Evolutionary conservation across 2,797 vertebrate genomes (phyloP).

Genomic region (Phrynocephalus forsythii): DNA sequence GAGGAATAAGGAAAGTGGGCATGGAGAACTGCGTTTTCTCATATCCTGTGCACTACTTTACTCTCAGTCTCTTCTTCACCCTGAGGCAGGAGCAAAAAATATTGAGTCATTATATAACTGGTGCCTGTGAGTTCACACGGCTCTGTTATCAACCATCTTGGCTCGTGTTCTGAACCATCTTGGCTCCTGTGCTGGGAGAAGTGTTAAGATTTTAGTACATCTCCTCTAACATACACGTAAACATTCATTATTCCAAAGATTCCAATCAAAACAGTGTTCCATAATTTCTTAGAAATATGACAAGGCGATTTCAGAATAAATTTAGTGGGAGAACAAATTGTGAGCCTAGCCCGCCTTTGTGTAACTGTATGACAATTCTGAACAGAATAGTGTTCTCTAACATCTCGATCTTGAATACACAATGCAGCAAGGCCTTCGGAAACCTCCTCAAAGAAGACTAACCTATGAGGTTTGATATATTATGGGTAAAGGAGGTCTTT

Average conservation of each 20-base stretch:
- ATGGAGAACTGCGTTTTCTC: background rate
- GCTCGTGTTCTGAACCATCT: no score
- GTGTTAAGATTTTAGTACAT: no score
- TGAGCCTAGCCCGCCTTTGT: background rate
- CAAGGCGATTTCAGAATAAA: background rate
- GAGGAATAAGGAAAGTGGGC: background rate
- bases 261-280: background rate
- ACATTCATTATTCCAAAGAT: background rate
- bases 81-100: background rate
- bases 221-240: background rate
- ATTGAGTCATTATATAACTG: background rate
- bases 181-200: no score
- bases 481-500: slow-evolving; percentile 27
- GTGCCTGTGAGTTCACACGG: background rate
- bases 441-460: background rate
- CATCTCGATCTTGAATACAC: slow-evolving; percentile 21
- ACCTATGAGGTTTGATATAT: background rate
- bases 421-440: background rate
- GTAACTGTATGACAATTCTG: background rate
- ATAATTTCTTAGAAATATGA: background rate
- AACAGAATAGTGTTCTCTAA: slow-evolving; percentile 7
- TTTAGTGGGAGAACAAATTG: background rate
- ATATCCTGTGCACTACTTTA: background rate
- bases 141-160: background rate
- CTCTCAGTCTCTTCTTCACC: background rate